A percentile compares a stretch with the other conserved stretches of the same genome.
These are phyloP conservation scores for Chionomys nivalis DNA, from an alignment of 2,113 vertebrate species.

Conservation along the genomic window DNA sequence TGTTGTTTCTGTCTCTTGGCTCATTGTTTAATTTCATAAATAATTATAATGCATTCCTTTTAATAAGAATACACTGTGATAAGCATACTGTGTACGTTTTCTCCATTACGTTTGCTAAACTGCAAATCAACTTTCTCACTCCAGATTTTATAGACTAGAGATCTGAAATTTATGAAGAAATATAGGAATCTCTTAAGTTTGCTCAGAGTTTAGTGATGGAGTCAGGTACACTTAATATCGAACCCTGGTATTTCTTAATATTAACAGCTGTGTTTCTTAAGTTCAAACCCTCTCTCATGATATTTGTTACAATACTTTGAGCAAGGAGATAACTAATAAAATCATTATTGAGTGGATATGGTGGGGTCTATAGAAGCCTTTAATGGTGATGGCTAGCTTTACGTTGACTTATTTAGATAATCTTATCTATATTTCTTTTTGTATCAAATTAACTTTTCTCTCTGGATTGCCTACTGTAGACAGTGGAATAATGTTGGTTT, in stretches of 20 bases:
- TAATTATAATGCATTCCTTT: background rate
- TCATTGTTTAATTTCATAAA: background rate
- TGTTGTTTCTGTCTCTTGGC: background rate
- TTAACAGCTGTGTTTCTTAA: background rate
- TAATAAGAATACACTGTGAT: background rate
- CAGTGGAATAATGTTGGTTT: conserved; percentile 22
- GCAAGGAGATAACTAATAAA: conserved; percentile 17
- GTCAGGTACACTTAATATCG: background rate
- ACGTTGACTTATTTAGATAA: conserved; percentile 8
- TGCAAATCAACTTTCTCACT: conserved; percentile 3
- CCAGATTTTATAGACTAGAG: background rate
- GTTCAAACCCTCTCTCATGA: background rate
- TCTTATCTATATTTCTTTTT: background rate
- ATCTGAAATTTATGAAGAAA: background rate
- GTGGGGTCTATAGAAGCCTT: background rate
- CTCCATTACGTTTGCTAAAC: background rate
- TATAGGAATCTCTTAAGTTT: background rate
- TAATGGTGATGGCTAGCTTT: background rate
- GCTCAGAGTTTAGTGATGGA: background rate
- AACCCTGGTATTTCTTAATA: background rate
- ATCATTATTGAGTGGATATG: background rate
- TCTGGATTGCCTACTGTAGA: conserved; percentile 16
- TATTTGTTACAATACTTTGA: background rate
- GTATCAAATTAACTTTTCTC: conserved; percentile 44
- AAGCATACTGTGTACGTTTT: background rate